Evolutionary conservation across 2,113 vertebrate genomes (phyloP).

Genomic region (Strix uralensis): DNA sequence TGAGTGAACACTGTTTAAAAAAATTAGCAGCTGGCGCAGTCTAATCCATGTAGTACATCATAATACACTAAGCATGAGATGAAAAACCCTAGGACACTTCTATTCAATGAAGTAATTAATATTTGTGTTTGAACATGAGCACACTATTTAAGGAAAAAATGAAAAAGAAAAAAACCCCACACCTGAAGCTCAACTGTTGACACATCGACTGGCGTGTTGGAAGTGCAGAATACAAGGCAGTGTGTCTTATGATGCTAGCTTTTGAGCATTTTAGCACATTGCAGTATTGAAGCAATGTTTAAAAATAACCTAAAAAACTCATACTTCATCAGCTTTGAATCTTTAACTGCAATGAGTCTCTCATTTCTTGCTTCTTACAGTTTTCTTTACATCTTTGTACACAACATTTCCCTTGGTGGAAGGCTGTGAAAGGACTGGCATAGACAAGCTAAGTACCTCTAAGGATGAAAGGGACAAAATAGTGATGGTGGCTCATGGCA

Average conservation of each 20-base stretch:
- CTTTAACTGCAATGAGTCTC: neutral
- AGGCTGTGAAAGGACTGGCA: neutral
- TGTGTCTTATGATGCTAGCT: neutral
- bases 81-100: neutral
- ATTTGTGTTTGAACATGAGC: conserved; percentile 28
- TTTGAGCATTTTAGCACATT: conserved; percentile 36
- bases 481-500: neutral
- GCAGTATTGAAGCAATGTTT: conserved; percentile 1
- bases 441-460: neutral
- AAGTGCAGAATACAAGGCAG: neutral
- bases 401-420: neutral
- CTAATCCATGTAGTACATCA: neutral
- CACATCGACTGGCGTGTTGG: neutral
- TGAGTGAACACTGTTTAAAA: neutral
- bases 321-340: neutral
- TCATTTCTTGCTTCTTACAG: neutral
- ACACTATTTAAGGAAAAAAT: neutral
- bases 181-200: neutral
- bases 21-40: neutral
- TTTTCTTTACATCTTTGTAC: neutral
- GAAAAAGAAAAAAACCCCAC: neutral
- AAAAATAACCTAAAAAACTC: conserved; percentile 34
- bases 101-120: conserved; percentile 35
- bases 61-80: neutral
- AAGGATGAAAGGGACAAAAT: neutral